phyloP scores from a whole-genome alignment of 1,140 invertebrate species.

The Trachelipus rathkii region DNA sequence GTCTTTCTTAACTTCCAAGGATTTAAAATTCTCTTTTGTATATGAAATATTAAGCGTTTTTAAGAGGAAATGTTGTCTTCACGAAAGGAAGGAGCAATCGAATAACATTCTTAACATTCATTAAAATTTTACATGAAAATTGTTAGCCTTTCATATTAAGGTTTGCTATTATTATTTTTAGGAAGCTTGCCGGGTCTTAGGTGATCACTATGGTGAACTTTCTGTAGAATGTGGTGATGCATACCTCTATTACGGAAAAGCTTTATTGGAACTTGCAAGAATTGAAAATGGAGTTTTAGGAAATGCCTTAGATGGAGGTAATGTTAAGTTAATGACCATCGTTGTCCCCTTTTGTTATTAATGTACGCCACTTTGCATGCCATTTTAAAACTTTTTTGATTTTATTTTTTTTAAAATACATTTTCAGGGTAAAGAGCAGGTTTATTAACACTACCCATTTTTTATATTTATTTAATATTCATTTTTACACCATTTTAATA shows the following conservation, averaged over 20 bases:
- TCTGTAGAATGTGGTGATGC: neutral
- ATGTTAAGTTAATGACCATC: neutral
- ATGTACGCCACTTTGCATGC: neutral
- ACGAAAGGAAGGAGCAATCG: too few species aligned
- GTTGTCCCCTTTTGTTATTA: neutral
- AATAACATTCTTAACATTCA: too few species aligned
- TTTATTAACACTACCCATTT: neutral
- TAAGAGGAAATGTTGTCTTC: too few species aligned
- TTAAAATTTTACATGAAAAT: too few species aligned
- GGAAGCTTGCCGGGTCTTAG: neutral
- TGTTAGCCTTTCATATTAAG: too few species aligned
- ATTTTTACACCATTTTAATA: too few species aligned
- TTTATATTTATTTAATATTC: too few species aligned
- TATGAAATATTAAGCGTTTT: too few species aligned
- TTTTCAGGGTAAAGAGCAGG: neutral
- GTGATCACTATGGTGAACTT: neutral
- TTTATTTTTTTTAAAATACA: neutral
- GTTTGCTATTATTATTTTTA: neutral
- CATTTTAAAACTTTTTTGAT: neutral
- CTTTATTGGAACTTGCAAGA: constrained; percentile 72
- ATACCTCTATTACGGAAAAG: constrained; percentile 73
- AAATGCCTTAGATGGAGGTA: constrained; percentile 59
- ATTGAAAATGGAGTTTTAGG: constrained; percentile 75
- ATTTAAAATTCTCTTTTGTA: too few species aligned
- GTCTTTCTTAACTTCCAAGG: too few species aligned